A percentile compares a stretch with the other conserved stretches of the same genome.
These are phyloP conservation scores for Caprella mutica DNA, from an alignment of 2,888 invertebrate species.

Conservation along the genomic window DNA sequence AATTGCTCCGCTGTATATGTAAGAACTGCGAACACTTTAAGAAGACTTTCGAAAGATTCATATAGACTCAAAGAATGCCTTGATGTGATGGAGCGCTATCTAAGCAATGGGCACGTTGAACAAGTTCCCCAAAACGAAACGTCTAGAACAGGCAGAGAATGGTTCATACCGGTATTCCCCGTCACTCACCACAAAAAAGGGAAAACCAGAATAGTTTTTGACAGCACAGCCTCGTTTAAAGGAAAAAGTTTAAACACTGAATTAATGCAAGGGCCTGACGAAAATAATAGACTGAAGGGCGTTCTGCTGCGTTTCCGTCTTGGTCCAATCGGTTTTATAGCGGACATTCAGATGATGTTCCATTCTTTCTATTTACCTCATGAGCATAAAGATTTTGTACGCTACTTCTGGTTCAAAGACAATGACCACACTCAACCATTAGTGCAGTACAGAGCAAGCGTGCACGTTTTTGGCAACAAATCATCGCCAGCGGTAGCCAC, in stretches of 20 bases:
- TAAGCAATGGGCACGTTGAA: not conserved
- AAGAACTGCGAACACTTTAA: not conserved
- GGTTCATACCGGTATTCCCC: constrained; percentile 4
- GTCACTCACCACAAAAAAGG: constrained; percentile 1
- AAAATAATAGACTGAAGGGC: not conserved
- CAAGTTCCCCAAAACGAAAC: not conserved
- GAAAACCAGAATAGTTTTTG: not conserved
- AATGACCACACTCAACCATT: not conserved
- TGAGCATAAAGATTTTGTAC: not conserved
- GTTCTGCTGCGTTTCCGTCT: not conserved
- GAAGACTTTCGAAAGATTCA: not conserved
- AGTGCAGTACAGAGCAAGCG: not conserved
- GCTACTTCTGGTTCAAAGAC: not conserved
- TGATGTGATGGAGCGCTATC: not conserved
- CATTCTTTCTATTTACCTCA: not conserved
- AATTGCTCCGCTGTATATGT: not conserved
- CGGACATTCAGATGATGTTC: not conserved
- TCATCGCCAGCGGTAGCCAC: not conserved
- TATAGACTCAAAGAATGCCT: not conserved
- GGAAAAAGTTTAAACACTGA: not conserved
- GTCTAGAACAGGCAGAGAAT: not conserved
- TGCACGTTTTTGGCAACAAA: not conserved
- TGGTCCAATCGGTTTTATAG: not conserved
- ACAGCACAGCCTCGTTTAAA: not conserved
- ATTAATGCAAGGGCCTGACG: not conserved